Evolutionary conservation across 23 tunicate species (phyloP), one percentile per base, ranked within the genome.

Genomic region (Trididemnum nubilum): DNA sequence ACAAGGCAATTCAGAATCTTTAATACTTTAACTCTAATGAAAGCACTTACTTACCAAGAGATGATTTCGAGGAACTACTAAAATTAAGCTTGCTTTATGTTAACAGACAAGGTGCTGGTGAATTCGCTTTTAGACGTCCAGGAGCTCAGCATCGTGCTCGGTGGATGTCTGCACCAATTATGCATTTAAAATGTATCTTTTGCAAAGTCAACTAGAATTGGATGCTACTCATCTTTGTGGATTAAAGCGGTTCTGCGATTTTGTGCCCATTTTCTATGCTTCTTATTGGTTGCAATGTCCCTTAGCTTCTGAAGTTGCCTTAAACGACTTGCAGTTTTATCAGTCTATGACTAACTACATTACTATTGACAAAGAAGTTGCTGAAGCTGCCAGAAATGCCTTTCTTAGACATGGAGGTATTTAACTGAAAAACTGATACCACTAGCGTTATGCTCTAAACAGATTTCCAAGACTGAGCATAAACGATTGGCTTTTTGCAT

Each of bases 261-360:
- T 74, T 74, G 64, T 74, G 3, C 18, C 71, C 21, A 27, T 49
- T 24, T 74, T 74, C 35, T 39, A 74, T 74, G 80, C 80, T 74
- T 33, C 80, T 23, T 74, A 74, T 74, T 74, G 80, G 70, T 28
- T 74, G 65, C 80, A 74, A 33, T 49, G 33, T 40, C 70, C 80
- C 33, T 27, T 9, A 32, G 74, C 74, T 33, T 69, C 74, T 61
- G 67, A 61, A 61, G 67, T 26, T 12, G 67, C 67, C 26, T 23
- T 61, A 24, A 15, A 22, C n/a, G 67, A 61, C 26, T 61, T 61
- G 67, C 5, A 61, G 26, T 61, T 61, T 26, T 61, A 61, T 24
- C 5, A n/a, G 26, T 15, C 67, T n/a, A 61, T 61, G 67, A 61
- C n/a, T 26, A 61, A 61, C 29, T 61, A 61, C 67, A 24, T 24